Base-by-base conservation (phyloP, 2,113 vertebrate genomes). In the Amblyornis subalaris region DNA sequence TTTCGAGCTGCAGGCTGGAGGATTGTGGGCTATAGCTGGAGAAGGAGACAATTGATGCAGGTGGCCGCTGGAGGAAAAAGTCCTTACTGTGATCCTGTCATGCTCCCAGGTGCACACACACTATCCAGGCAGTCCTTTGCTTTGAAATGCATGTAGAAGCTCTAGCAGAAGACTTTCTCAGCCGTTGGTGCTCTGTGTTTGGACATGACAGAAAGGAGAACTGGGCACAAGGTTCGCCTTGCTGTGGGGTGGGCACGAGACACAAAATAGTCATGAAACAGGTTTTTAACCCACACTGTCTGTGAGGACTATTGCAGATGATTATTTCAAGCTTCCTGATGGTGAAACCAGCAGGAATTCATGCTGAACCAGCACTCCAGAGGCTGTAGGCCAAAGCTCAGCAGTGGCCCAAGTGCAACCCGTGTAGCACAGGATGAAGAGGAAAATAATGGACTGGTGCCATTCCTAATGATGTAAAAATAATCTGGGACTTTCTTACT, bases 11-110 rank as follows among this genome's bases (percentile, higher is more conserved):
- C 48, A 81, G 81, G 36, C 11, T 88, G 64, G 26, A 83, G 21
- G 35, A 28, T 0, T 1, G 0, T 35, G 38, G 58, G 12, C 38
- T 40, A 19, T 24, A 64, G 47, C 26, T 79, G 54, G 53, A 65
- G 84, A 54, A 77, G 0, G 1, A 91, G 31, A 25, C 36, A 72
- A 48, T n/a, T 87, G 51, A 38, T 82, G 53, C 76, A 71, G 80
- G 67, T 86, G n/a, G 11, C 64, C 90, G 38, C 51, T 81, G 65
- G 31, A 57, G 31, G 35, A 74, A 55, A 40, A 12, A 35, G 61
- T 31, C 31, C 57, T 33, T 0, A 0, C 22, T 55, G 62, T 45
- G 61, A 57, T 57, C 11, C 42, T 75, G 57, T 23, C 1, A 0
- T 3, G 3, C 24, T 92, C 40, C 48, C 8, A 28, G 53, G 40